Base-by-base conservation (phyloP, 2,797 vertebrate species). In the Typhlichthys eigenmanni region DNA sequence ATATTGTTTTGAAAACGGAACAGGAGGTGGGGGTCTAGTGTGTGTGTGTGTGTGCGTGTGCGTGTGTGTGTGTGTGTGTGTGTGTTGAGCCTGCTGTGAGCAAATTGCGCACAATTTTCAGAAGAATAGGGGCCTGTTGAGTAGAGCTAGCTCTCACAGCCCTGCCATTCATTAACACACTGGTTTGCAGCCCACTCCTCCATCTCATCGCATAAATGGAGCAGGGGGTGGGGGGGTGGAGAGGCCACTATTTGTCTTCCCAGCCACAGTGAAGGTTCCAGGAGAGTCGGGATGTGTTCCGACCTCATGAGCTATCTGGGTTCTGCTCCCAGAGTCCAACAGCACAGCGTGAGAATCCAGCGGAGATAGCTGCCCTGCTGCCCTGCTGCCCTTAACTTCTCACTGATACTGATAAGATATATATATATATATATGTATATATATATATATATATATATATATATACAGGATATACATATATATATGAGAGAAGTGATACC, bases 71-170 rank as follows among this genome's bases (percentile, higher is more conserved):
- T 19, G 9, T 38, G n/a, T 52, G 54, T 34, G 34, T 13, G 29
- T 14, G 56, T n/a, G 24, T 64, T 56, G 24, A 76, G 82, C 80
- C 66, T 68, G 78, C 80, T 82, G 87, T 87, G 90, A 91, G 88
- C 90, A 92, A 90, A 93, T 90, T 89, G 88, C 87, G 86, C 88
- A 85, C 86, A 89, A 80, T 83, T 89, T 87, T 83, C 75, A 76
- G 85, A 87, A 92, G 88, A 92, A 92, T 92, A 90, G 83, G 82
- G 80, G 83, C 86, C 86, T 90, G 89, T 92, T 89, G 86, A 91
- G 88, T 76, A 72, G 82, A 85, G 85, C 71, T 81, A 82, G 85
- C 90, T 92, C 90, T 91, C 91, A 93, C 88, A 92, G 88, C 75
- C 78, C 83, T 62, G 78, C 91, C 88, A 92, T 92, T 93, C 92